Conservation (phyloP, 2,888 invertebrate species). For the Morinoia aosen region DNA sequence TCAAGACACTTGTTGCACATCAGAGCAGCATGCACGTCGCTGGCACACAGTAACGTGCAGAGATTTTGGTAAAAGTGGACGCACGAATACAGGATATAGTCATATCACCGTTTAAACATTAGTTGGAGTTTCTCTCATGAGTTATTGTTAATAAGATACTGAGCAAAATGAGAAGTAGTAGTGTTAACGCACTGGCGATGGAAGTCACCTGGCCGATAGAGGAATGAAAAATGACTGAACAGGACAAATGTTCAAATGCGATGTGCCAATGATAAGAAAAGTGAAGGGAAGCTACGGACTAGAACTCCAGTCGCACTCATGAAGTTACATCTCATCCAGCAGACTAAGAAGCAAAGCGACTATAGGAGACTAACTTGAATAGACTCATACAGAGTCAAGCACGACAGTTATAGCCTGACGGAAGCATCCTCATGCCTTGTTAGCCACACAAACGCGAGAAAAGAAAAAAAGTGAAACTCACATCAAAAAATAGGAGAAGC, state of each 20-base stretch:
- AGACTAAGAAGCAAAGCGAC: too few species aligned
- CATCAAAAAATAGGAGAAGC: too few species aligned
- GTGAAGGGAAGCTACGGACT: not conserved
- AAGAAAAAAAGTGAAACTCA: too few species aligned
- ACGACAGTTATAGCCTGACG: too few species aligned
- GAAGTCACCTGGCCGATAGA: not conserved
- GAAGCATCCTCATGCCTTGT: too few species aligned
- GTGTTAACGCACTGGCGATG: not conserved
- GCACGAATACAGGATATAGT: not conserved
- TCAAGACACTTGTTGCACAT: not conserved
- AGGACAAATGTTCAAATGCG: not conserved
- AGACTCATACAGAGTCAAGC: too few species aligned
- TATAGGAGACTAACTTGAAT: too few species aligned
- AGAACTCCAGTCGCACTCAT: too few species aligned
- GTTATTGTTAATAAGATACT: not conserved
- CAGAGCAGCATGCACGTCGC: not conserved
- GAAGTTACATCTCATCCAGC: too few species aligned
- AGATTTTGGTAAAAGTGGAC: not conserved
- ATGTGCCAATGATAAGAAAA: not conserved
- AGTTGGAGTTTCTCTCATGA: not conserved
- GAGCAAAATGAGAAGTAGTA: not conserved
- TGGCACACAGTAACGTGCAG: not conserved
- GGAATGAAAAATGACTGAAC: not conserved
- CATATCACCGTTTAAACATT: not conserved
- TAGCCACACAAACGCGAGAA: too few species aligned